A percentile compares a stretch with the other conserved stretches of the same genome.
phyloP scores from a whole-genome alignment of 2,797 vertebrate species.

The Pipistrellus pygmaeus region DNA sequence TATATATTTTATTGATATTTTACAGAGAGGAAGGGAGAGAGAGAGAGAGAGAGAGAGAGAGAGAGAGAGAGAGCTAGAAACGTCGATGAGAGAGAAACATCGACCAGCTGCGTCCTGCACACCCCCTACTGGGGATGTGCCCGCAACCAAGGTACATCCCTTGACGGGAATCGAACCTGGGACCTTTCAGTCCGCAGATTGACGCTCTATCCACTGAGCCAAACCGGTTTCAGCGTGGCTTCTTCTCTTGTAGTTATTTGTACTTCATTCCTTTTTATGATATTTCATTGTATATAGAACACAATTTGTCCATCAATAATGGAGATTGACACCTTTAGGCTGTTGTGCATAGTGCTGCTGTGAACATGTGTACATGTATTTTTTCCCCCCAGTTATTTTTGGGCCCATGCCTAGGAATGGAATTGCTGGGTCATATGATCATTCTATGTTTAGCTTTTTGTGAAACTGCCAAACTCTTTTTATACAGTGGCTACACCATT shows the following conservation, averaged over 20 bases:
- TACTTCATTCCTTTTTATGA: conserved; percentile 26
- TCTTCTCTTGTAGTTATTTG: neutral
- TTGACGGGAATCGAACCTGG: no score
- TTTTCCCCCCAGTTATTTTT: neutral
- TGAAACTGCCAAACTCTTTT: conserved; percentile 24
- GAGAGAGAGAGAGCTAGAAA: no score
- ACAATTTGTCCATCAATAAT: neutral
- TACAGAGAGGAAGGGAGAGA: no score
- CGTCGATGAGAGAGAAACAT: no score
- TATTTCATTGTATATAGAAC: neutral
- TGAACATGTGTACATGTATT: neutral
- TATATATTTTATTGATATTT: no score
- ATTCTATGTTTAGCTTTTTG: conserved; percentile 16
- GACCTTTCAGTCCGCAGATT: no score
- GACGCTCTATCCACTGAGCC: no score
- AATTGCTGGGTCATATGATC: conserved; percentile 18
- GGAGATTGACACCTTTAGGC: neutral
- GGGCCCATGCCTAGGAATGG: neutral
- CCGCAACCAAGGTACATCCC: no score
- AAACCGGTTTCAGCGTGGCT: neutral
- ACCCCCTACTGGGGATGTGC: no score
- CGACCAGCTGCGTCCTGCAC: no score
- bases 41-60: no score
- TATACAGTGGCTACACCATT: neutral
- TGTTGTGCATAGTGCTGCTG: neutral